Evolutionary conservation across 2,113 vertebrate genomes (phyloP), one percentile per base, ranked within the genome.

Genomic region (Tylochromis polylepis): DNA sequence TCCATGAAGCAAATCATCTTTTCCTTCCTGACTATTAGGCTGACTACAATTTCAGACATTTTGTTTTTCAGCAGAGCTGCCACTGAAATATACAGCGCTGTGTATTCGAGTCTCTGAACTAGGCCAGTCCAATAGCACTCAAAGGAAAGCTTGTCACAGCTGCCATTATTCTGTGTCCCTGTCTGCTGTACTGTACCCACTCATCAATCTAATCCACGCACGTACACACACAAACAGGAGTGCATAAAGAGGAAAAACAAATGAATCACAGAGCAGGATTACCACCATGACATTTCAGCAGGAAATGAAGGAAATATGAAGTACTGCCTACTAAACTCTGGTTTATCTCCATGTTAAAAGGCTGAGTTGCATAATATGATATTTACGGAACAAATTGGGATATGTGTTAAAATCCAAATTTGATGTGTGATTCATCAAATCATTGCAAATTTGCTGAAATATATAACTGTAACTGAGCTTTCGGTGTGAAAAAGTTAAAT

Each of bases 41-140:
- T 56, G 20, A 46, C 8, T 38, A 55, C 18, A 34, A 38, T 77
- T 31, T 79, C 36, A 27, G 75, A 84, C 49, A 4, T 60, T 72
- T 90, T 83, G 72, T 87, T 86, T 85, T 58, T 34, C 60, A 57
- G 36, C 70, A 27, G 41, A 22, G 51, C 43, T 67, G 82, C 75
- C 79, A 82, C 84, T 77, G 86, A 91, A 88, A 80, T 62, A 86
- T 59, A 81, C 81, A 90, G 27, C 49, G 2, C 51, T 3, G 53
- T 22, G 62, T 15, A 72, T 84, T 31, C 10, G 3, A 14, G 84
- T 88, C 81, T 82, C 90, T 85, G 89, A 94, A 93, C 65, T 92
- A 95, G 94, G 94, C 82, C 90, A 93, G 91, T 92, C 91, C 88
- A 83, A 86, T 91, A 93, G 93, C 89, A 83, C 51, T 77, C 38